Conservation (phyloP, 92 coral and sea anemone genomes). For the Actinernus sp. region DNA sequence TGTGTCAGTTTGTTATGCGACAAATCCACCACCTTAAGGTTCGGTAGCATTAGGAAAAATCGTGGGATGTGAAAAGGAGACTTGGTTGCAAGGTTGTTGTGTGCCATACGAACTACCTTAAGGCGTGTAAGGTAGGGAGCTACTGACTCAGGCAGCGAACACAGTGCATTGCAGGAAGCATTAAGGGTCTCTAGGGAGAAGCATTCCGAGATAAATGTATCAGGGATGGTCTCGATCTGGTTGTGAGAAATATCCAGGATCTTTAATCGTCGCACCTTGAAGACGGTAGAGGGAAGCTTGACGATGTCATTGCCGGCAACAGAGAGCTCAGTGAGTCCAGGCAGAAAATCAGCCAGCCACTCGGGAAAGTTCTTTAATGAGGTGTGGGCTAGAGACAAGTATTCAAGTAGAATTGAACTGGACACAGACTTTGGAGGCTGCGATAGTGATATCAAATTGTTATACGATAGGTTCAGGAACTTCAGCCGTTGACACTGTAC, state of each 20-base stretch:
- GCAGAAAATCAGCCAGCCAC: conserved; percentile 76
- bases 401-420: conserved; percentile 58
- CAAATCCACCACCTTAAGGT: conserved; percentile 80
- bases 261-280: conserved; percentile 65
- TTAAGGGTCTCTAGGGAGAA: conserved; percentile 69
- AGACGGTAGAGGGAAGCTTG: conserved; percentile 43
- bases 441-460: conserved; percentile 43
- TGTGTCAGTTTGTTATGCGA: conserved; percentile 72
- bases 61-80: conserved; percentile 76
- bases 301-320: conserved; percentile 73
- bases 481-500: conserved; percentile 47
- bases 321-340: conserved; percentile 65
- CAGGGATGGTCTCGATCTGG: conserved; percentile 69
- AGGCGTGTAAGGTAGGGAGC: conserved; percentile 71
- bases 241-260: conserved; percentile 85
- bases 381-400: conserved; percentile 81
- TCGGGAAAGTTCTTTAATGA: conserved; percentile 65
- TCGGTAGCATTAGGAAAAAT: conserved; percentile 77
- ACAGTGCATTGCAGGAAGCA: conserved; percentile 73
- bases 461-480: conserved; percentile 72
- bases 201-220: conserved; percentile 58
- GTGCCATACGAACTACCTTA: conserved; percentile 70
- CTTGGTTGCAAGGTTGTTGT: conserved; percentile 73
- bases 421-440: conserved; percentile 11
- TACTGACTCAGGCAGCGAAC: conserved; percentile 73